Conservation (phyloP, 2,797 vertebrate species). For the Silurus lanzhouensis region DNA sequence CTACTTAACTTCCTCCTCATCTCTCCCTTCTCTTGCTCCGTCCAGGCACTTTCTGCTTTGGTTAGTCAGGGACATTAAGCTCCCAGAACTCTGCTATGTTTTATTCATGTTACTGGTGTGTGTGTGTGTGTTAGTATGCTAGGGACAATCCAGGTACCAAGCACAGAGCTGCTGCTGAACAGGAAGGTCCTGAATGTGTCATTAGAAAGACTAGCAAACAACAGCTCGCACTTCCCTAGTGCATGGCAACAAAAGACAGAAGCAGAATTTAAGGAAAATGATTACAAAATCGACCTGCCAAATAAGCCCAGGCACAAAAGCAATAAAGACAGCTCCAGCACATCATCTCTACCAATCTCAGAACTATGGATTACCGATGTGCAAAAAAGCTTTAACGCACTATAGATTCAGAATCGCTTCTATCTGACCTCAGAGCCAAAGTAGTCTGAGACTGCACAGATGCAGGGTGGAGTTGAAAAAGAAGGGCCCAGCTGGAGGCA, state of each 20-base stretch:
- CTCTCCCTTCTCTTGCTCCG: background rate
- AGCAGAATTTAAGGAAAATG: background rate
- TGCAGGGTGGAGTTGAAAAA: constrained; percentile 1
- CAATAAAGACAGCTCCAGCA: background rate
- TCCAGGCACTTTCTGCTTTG: background rate
- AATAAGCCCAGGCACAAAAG: background rate
- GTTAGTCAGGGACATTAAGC: constrained; percentile 24
- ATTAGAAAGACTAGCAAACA: constrained; percentile 18
- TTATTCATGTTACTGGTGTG: constrained; percentile 42
- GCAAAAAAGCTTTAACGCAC: background rate
- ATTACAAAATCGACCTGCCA: background rate
- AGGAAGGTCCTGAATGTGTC: background rate
- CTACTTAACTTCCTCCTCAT: background rate
- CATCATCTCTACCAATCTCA: background rate
- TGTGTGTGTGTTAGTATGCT: constrained; percentile 22
- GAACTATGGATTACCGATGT: background rate
- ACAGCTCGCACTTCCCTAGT: background rate
- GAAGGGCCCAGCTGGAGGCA: background rate
- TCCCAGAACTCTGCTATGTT: constrained; percentile 35
- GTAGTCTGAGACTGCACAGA: background rate
- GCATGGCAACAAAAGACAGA: background rate
- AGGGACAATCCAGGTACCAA: constrained; percentile 28
- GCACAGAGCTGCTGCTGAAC: constrained; percentile 20
- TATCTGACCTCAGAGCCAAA: background rate
- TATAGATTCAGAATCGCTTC: background rate